Conservation (phyloP, 2,797 vertebrate species). For the Sebastes oblongus region DNA sequence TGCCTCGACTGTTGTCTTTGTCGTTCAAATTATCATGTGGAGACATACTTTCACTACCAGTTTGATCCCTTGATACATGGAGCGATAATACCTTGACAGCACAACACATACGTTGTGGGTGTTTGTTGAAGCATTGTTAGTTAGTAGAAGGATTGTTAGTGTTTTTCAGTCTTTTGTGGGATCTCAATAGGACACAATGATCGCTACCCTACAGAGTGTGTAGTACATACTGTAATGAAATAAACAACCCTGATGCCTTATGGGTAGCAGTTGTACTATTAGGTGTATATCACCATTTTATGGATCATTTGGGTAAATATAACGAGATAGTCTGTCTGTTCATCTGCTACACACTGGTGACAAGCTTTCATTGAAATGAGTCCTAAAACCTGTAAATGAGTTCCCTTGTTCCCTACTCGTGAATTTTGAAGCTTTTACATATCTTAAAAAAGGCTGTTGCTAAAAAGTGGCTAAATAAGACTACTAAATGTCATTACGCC, state of each 20-base stretch:
- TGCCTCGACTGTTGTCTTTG: slow-evolving; percentile 7
- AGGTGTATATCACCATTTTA: neutral
- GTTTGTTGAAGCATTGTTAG: neutral
- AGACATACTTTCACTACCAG: neutral
- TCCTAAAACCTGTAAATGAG: neutral
- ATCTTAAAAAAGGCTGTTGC: neutral
- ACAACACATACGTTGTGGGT: neutral
- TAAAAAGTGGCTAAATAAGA: neutral
- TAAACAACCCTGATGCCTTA: neutral
- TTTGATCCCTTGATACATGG: slow-evolving; percentile 29
- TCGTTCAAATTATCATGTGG: slow-evolving; percentile 10
- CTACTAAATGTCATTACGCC: neutral
- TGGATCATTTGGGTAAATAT: neutral
- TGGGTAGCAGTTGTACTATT: neutral
- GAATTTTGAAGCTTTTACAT: too few relatives aligned
- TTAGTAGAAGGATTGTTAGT: neutral
- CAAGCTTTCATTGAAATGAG: neutral
- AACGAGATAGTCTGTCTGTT: neutral
- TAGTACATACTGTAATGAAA: neutral
- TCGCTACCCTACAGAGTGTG: neutral
- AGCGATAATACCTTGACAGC: slow-evolving; percentile 12
- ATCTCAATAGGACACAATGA: neutral
- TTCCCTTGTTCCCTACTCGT: neutral
- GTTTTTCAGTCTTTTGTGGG: neutral
- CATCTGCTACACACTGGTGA: neutral